Evolutionary conservation across 2,888 invertebrate species (phyloP).

Genomic region (Stenchaetothrips biformis): DNA sequence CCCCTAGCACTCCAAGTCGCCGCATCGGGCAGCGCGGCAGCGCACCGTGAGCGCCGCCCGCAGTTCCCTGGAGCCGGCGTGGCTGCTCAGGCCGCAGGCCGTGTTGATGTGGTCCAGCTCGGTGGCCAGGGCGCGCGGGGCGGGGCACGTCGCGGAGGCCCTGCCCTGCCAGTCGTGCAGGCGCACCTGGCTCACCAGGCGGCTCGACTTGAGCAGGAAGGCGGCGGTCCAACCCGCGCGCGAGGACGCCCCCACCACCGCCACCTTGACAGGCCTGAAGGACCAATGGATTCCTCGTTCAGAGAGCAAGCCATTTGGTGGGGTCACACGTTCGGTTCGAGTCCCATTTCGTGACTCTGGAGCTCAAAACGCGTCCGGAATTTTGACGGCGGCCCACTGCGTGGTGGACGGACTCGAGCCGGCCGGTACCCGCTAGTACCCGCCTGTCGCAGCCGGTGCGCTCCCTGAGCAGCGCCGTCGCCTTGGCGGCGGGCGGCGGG

Average conservation of each 20-base stretch:
- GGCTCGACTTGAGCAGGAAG: slow-evolving; percentile 11
- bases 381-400: too few species aligned
- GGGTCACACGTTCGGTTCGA: too few species aligned
- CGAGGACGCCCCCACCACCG: slow-evolving; percentile 15
- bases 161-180: slow-evolving; percentile 15
- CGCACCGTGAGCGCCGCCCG: neutral
- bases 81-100: slow-evolving; percentile 1
- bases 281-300: too few species aligned
- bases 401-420: too few species aligned
- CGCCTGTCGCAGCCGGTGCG: neutral
- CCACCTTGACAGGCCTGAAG: neutral
- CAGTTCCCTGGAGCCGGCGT: slow-evolving; percentile 13
- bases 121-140: neutral
- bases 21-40: too few species aligned
- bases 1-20: too few species aligned
- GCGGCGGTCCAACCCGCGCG: neutral
- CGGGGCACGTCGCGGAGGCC: neutral
- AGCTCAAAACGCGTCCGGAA: too few species aligned
- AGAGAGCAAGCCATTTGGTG: too few species aligned
- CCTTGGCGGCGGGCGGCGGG: neutral
- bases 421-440: too few species aligned
- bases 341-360: too few species aligned
- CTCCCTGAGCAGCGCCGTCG: neutral
- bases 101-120: slow-evolving; percentile 1
- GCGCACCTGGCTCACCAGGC: neutral